Base-by-base conservation (phyloP, 1,140 invertebrate genomes). In the Macrotrachela quadricornifera region DNA sequence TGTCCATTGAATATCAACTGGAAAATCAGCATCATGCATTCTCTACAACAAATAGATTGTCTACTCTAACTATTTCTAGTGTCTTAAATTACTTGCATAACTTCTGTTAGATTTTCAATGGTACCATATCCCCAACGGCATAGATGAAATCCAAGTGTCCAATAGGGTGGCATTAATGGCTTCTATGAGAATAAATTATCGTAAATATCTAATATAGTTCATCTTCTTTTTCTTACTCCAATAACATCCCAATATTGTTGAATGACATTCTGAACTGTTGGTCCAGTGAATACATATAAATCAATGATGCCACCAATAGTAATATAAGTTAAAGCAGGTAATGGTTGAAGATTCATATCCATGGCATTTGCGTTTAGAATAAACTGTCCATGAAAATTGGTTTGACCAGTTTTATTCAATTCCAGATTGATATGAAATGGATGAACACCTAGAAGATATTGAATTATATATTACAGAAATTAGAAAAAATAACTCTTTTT, bases 81-180 rank as follows among this genome's bases (percentile, higher is more conserved):
- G n/a, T 17, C 12, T 68, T 60, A 14, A 68, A 49, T 46, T 47
- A 46, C 17, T 11, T 54, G 36, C 18, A 54, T 12, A 13, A 54
- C 60, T 10, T 52, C 47, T 46, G 60, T 64, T 15, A 65, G 45
- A n/a, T 60, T 56, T 13, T 58, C 54, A 15, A 56, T 54, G 21
- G 54, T 59, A 17, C 51, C 44, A 54, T 68, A 66, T 15, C 69
- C 67, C n/a, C 58, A 70, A n/a, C 79, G 76, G 69, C 81, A 85
- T 37, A 87, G 69, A 70, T 88, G 84, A 67, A 85, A 87, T 14
- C 84, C 84, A 1, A 88, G 74, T 1, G 78, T 71, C 85, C 85
- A 88, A 64, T 82, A 85, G 0, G 85, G 83, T 15, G 83, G 21
- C 8, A 74, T 60, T 77, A 77, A 8, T 16, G 10, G 44, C 18